Evolutionary conservation across 92 coral and sea anemone species (phyloP).

Genomic region (Parazoanthus atlanticus): DNA sequence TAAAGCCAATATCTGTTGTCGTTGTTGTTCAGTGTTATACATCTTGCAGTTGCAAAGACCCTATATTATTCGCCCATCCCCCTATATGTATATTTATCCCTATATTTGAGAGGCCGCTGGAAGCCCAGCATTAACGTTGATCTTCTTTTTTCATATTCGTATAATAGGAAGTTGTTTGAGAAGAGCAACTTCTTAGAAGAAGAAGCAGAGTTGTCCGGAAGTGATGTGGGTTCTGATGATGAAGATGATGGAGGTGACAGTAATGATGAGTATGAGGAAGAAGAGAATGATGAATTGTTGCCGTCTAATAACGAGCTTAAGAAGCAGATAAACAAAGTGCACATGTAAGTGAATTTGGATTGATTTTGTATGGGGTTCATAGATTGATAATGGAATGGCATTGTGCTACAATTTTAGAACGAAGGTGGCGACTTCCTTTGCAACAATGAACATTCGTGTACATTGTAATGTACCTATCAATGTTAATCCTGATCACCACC

Average conservation of each 20-base stretch:
- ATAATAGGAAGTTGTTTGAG: conserved; percentile 69
- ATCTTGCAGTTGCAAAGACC: too few species aligned
- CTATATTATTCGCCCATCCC: too few species aligned
- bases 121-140: neutral
- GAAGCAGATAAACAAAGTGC: conserved; percentile 95
- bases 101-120: too few species aligned
- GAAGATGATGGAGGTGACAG: conserved; percentile 86
- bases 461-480: too few species aligned
- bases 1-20: too few species aligned
- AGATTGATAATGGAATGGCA: neutral
- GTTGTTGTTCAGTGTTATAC: too few species aligned
- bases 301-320: conserved; percentile 95
- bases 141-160: neutral
- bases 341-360: conserved; percentile 73
- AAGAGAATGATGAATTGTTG: conserved; percentile 82
- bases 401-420: neutral
- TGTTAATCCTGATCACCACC: too few species aligned
- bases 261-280: conserved; percentile 88
- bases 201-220: conserved; percentile 97
- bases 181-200: conserved; percentile 88
- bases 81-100: too few species aligned
- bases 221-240: conserved; percentile 96
- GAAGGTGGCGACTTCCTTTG: neutral
- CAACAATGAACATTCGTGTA: neutral
- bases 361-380: neutral